These are phyloP conservation scores for Patella pellucida DNA, from an alignment of 2,888 invertebrate species.

Conservation along the genomic window DNA sequence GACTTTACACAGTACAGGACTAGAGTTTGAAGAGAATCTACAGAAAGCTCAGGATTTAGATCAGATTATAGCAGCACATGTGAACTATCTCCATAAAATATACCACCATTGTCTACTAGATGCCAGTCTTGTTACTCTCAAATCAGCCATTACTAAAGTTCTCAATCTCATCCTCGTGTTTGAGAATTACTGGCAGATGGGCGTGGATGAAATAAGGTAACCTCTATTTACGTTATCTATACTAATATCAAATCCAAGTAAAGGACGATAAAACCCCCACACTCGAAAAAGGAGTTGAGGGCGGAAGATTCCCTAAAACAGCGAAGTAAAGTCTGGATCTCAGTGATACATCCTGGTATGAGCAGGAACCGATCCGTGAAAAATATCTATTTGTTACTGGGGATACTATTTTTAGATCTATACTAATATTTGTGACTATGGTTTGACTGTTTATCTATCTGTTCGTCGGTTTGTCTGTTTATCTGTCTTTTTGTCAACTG, in stretches of 20 bases:
- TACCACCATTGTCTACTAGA: constrained; percentile 67
- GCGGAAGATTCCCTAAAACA: too few species aligned
- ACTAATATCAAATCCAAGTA: too few species aligned
- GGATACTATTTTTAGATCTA: too few species aligned
- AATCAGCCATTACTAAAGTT: constrained; percentile 63
- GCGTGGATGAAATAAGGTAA: constrained; percentile 59
- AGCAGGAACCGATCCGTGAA: too few species aligned
- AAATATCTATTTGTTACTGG: too few species aligned
- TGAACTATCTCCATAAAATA: constrained; percentile 57
- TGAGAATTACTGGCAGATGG: constrained; percentile 61
- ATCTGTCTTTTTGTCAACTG: neutral
- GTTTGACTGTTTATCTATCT: too few species aligned
- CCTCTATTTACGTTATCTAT: neutral
- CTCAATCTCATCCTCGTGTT: constrained; percentile 62
- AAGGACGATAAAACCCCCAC: too few species aligned
- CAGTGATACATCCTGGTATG: too few species aligned
- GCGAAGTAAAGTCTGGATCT: too few species aligned
- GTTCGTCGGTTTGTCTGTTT: too few species aligned
- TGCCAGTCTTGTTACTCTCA: constrained; percentile 56
- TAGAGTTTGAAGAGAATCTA: constrained; percentile 64
- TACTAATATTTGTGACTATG: too few species aligned
- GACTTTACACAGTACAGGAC: constrained; percentile 67
- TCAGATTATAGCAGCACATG: constrained; percentile 61
- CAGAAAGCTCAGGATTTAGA: constrained; percentile 60
- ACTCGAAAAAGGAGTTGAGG: too few species aligned